Conservation (phyloP, 2,797 vertebrate genomes). For the Periparus ater region DNA sequence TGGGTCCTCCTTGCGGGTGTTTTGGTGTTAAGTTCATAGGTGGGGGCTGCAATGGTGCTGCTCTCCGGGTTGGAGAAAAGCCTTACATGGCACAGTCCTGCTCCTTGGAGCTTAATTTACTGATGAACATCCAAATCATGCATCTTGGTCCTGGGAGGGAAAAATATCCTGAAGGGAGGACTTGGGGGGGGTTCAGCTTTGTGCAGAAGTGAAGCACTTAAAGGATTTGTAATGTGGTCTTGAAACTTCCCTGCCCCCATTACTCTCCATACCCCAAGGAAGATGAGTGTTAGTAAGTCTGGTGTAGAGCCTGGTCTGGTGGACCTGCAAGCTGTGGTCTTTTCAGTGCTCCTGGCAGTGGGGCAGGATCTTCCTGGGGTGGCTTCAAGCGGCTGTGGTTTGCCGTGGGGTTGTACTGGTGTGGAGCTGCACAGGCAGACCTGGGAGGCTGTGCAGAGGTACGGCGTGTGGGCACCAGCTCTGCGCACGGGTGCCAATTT, state of each 20-base stretch:
- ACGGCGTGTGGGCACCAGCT: not conserved
- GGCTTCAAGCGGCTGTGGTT: accelerated
- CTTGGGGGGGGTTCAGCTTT: not conserved
- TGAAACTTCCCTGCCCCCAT: not conserved
- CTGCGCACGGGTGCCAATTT: not conserved
- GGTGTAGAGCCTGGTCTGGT: not conserved
- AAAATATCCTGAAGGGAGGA: not conserved
- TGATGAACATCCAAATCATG: not conserved
- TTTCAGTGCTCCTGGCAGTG: not conserved
- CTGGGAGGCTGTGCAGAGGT: not conserved
- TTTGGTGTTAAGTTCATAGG: not conserved
- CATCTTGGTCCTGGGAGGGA: accelerated
- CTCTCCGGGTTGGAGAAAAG: not conserved
- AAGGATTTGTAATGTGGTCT: not conserved
- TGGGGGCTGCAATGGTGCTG: not conserved
- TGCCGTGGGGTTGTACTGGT: not conserved
- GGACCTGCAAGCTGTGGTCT: not conserved
- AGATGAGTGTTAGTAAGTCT: not conserved
- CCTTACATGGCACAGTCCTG: not conserved
- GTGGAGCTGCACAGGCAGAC: not conserved
- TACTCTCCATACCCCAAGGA: not conserved
- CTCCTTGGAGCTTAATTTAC: not conserved
- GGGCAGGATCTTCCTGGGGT: not conserved
- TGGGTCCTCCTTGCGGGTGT: not conserved
- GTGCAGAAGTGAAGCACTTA: not conserved